Evolutionary conservation across 1,140 invertebrate genomes (phyloP), one percentile per base, ranked within the genome.

Genomic region (Nephila pilipes): DNA sequence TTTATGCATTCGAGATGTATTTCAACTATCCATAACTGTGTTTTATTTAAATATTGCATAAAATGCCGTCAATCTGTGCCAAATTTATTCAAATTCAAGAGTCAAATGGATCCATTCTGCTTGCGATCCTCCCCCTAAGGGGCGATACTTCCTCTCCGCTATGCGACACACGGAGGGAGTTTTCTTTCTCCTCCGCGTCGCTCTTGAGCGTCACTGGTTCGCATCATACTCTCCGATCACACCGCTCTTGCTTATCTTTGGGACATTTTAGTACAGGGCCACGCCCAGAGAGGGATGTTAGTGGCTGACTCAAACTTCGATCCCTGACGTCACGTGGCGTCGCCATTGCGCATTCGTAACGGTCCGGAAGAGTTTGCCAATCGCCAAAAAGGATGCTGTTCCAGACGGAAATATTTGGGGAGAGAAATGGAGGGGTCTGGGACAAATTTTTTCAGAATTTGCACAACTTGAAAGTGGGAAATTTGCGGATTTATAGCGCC

Each of bases 211-310:
- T 75, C 69, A 32, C 63, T 65, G 63, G 63, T 12, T 20, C 29
- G 25, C 29, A 75, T 25, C 81, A 83, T 83, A n/a, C 81, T 25
- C 29, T 83, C 36, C 2, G 79, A 81, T 81, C 6, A 10, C 79
- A 65, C 63, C 81, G 36, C 58, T 85, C 90, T 69, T 81, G 55
- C 20, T 85, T 91, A 83, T 83, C 80, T 83, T 91, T 83, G 29
- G 25, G 29, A 83, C 58, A 58, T 89, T 79, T 79, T 79, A 25
- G 69, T 8, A 12, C 87, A 12, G 75, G 32, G 38, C 57, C 90
- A 85, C 90, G 90, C 90, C 90, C 90, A 29, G 25, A 46, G 32
- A 69, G 22, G 54, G 79, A 91, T 83, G 89, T 57, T 55, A 91
- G 38, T 81, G 90, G 79, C 81, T 60, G 79, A 80, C 38, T 79